These are phyloP conservation scores for Drosophila macrospina DNA, from an alignment of 2,888 invertebrate species.

Conservation along the genomic window DNA sequence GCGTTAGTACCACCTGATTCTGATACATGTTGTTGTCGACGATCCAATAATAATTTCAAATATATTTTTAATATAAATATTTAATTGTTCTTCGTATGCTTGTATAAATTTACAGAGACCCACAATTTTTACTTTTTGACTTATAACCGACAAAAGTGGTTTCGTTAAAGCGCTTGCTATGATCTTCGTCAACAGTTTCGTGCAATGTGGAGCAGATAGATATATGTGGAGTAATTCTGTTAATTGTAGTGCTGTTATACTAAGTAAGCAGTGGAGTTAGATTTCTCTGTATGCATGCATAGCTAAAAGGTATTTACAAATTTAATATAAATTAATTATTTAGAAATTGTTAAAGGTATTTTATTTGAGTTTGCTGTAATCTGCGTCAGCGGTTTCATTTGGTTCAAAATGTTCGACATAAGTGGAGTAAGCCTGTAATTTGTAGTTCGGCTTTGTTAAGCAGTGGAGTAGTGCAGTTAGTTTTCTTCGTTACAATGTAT, in stretches of 20 bases:
- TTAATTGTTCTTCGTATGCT: constrained; percentile 9
- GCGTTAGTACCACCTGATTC: constrained; percentile 77
- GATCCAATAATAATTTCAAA: neutral
- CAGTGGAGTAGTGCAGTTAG: too few relatives aligned
- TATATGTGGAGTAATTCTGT: constrained; percentile 17
- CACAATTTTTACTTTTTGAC: constrained; percentile 15
- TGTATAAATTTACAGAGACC: constrained; percentile 15
- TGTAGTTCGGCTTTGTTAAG: too few relatives aligned
- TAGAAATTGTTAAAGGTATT: too few relatives aligned
- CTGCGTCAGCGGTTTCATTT: too few relatives aligned
- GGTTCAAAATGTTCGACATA: too few relatives aligned
- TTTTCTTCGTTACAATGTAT: too few relatives aligned
- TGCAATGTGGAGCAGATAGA: neutral
- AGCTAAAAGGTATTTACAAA: too few relatives aligned
- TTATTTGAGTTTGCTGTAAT: too few relatives aligned
- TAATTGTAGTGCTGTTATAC: constrained; percentile 8
- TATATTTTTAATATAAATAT: neutral
- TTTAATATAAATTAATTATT: too few relatives aligned
- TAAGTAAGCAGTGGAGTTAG: neutral
- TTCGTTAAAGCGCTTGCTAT: constrained; percentile 3
- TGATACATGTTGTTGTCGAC: constrained; percentile 42
- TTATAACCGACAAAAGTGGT: constrained; percentile 18
- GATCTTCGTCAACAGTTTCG: constrained; percentile 1
- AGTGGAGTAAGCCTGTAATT: too few relatives aligned
- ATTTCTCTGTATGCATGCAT: too few relatives aligned